phyloP scores from a whole-genome alignment of 2,888 invertebrate genomes.

The Chamaedrilus cognettii region DNA sequence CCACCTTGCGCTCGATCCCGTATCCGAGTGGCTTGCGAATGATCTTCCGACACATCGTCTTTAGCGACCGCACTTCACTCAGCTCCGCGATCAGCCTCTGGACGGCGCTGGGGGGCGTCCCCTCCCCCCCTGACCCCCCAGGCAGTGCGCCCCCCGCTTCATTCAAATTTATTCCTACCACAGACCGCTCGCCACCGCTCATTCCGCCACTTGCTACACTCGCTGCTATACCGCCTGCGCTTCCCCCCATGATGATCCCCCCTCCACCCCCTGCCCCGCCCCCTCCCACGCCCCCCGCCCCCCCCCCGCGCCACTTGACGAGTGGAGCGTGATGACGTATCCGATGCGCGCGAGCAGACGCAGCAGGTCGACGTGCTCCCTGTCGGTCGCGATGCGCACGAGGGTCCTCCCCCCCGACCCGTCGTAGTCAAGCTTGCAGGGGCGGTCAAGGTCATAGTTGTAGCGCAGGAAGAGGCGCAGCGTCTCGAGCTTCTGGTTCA shows the following conservation, averaged over 20 bases:
- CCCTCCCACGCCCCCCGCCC: no score
- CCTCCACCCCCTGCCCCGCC: no score
- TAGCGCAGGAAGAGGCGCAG: conserved; percentile 53
- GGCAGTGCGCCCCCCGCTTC: background rate
- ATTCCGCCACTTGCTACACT: background rate
- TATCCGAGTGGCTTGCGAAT: conserved; percentile 55
- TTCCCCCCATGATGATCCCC: no score
- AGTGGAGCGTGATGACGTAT: conserved; percentile 45
- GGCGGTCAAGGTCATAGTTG: conserved; percentile 57
- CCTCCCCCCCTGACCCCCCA: background rate
- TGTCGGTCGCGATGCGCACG: conserved; percentile 54
- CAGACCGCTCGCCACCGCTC: background rate
- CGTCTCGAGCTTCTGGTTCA: conserved; percentile 56
- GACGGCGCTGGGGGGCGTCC: conserved; percentile 47
- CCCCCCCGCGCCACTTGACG: no score
- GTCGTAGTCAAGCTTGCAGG: conserved; percentile 55
- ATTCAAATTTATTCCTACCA: background rate
- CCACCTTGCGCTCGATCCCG: conserved; percentile 50
- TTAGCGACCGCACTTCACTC: conserved; percentile 52
- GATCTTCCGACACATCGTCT: conserved; percentile 53
- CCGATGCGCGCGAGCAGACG: conserved; percentile 53
- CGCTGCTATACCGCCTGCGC: background rate
- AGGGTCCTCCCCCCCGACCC: conserved; percentile 41
- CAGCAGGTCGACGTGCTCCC: conserved; percentile 55
- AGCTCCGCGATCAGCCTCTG: conserved; percentile 49